Evolutionary conservation across 1,140 invertebrate species (phyloP), one percentile per base, ranked within the genome.

Genomic region (Reticulitermes speratus): DNA sequence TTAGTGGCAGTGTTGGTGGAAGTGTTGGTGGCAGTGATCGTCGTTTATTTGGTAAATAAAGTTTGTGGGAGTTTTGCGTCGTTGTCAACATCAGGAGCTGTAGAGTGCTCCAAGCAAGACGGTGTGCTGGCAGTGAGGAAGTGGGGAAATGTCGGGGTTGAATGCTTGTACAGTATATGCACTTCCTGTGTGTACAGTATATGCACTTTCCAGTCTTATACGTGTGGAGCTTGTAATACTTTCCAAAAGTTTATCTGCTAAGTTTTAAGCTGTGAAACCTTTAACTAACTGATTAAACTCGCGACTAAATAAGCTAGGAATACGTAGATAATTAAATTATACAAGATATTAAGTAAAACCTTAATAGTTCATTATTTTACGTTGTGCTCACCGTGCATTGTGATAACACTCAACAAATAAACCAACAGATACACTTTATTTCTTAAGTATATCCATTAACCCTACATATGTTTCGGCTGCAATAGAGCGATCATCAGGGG

Each of bases 31-130:
- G 38, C 38, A 38, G 38, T 59, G 65, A 25, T 9, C 52, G 65
- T 75, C n/a, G 65, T 75, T 75, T 75, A 25, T 30, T 75, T 75
- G 65, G 65, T 75, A 30, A 75, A 75, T 75, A 75, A 75, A 75
- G 65, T 75, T 75, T 30, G 25, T 65, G 59, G 19, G 25, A 65
- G 59, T 21, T 65, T 25, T 30, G 14, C 21, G 65, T 30, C 65
- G 7, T 75, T 75, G 65, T 75, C 65, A 75, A 16, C n/a, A 75
- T 5, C 65, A 75, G 25, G 7, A 25, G 7, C n/a, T 7, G n/a
- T 3, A 16, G 14, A 30, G n/a, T 75, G 1, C 65, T 75, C 14
- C 16, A 30, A n/a, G 7, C 1, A 75, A 3, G 65, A 9, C n/a
- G n/a, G n/a, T n/a, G 7, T 75, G 65, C 25, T 30, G 65, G 25